Conservation (phyloP, 2,888 invertebrate species). For the Leptopterna dolabrata region DNA sequence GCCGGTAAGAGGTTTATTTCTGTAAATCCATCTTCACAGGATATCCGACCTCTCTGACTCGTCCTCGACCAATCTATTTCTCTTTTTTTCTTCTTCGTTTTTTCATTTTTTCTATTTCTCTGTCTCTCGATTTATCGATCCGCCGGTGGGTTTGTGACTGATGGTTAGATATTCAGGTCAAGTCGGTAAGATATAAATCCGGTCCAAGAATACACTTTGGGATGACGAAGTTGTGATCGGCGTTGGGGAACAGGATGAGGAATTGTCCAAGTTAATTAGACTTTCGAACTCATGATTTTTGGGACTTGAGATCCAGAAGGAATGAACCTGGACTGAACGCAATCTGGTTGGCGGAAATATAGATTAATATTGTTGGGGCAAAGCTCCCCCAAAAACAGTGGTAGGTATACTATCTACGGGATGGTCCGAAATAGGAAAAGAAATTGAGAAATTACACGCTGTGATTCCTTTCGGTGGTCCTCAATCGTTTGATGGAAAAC, state of each 20-base stretch:
- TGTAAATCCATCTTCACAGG: background rate
- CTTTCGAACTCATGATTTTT: too few relatives aligned
- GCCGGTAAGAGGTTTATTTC: background rate
- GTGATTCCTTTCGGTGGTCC: too few relatives aligned
- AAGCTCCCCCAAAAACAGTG: too few relatives aligned
- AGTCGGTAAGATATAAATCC: background rate
- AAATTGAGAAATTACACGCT: too few relatives aligned
- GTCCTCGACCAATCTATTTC: background rate
- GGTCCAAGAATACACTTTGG: background rate
- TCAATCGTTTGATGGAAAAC: too few relatives aligned
- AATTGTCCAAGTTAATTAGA: background rate
- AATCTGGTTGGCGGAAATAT: too few relatives aligned
- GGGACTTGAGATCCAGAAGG: too few relatives aligned
- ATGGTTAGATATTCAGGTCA: background rate
- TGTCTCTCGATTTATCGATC: background rate
- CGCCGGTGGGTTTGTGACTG: background rate
- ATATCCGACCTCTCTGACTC: background rate
- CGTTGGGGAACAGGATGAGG: background rate
- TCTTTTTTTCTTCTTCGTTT: background rate
- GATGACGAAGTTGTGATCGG: background rate
- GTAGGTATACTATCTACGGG: too few relatives aligned
- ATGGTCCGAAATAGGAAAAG: too few relatives aligned
- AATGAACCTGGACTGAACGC: too few relatives aligned
- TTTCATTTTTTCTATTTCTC: background rate
- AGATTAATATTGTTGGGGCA: too few relatives aligned